Conservation (phyloP, 2,888 invertebrate species). For the Drosophila lutescens region DNA sequence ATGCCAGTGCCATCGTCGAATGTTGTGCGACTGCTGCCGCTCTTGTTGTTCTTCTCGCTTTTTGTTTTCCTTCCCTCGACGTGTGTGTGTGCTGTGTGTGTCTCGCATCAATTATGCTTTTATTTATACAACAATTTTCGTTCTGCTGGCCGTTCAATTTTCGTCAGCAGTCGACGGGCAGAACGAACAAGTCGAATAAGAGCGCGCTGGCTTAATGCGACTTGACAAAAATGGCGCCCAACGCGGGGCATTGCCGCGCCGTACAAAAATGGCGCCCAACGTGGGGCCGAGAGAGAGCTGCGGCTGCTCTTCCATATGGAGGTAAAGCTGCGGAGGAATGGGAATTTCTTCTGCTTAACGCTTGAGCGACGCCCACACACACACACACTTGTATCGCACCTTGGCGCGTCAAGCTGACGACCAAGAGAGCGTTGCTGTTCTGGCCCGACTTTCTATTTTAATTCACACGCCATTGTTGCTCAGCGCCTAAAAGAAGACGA, state of each 20-base stretch:
- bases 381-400: constrained; percentile 57
- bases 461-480: constrained; percentile 79
- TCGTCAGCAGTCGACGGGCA: constrained; percentile 62
- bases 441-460: constrained; percentile 69
- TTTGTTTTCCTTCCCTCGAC: constrained; percentile 40
- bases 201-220: constrained; percentile 79
- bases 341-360: constrained; percentile 31
- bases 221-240: constrained; percentile 83
- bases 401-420: constrained; percentile 68
- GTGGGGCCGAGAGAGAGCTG: constrained; percentile 24
- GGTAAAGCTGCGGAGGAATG: not conserved
- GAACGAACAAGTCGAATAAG: constrained; percentile 50
- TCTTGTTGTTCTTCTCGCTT: constrained; percentile 6
- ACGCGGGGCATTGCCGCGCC: constrained; percentile 65
- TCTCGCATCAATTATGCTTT: constrained; percentile 79
- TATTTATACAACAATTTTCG: constrained; percentile 78
- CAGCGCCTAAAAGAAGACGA: constrained; percentile 76
- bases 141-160: constrained; percentile 74
- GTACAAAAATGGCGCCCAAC: constrained; percentile 70
- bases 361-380: constrained; percentile 55
- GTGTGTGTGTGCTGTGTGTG: constrained; percentile 29
- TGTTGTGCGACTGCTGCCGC: constrained; percentile 46
- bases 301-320: constrained; percentile 16
- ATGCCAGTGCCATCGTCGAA: constrained; percentile 40
- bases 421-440: constrained; percentile 51